Evolutionary conservation across 2,888 invertebrate genomes (phyloP), one percentile per base, ranked within the genome.

Genomic region (Marronus borbonicus): DNA sequence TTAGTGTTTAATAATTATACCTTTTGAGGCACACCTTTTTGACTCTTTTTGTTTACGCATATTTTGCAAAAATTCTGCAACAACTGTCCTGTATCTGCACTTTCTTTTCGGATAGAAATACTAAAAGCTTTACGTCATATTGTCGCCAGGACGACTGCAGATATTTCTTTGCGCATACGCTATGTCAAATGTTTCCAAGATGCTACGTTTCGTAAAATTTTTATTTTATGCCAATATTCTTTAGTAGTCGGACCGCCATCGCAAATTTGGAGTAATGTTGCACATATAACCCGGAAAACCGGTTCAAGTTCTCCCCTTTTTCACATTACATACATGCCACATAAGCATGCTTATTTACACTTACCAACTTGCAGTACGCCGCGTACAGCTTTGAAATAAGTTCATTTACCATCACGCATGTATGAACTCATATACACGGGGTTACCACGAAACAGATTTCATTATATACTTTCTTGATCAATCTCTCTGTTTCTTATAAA

Each of bases 191-290:
- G 8, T 50, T 50, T 50, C 20, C 10, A 5, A 68, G 50, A 68
- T 2, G 24, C 20, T 14, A 68, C 24, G 4, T 66, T 66, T 44
- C 31, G n/a, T 20, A 55, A 55, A 70, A 55, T 31, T 55, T 70
- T 58, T 17, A 55, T 36, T 36, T 58, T 5, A 20, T 20, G 72
- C 24, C 58, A 58, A 72, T 72, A 70, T 70, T 70, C 50, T 39
- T 58, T 14, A 55, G 49, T 52, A 58, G 66, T 81, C 81, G 81
- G 81, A 72, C 76, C 81, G 81, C 81, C 81, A 81, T 81, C 78
- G 81, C 81, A 77, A 81, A 79, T 81, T 79, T 80, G 70, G 78
- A 78, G 79, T 80, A 79, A 80, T 80, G 76, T 76, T 80, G 64
- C 79, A 72, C 78, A 76, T 75, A 64, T 66, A 65, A 55, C 52